A percentile compares a stretch with the other conserved stretches of the same genome.
Evolutionary conservation across 37 sponge, comb jelly and placozoan species (phyloP).

Genomic region (Lycopodina hypogea): DNA sequence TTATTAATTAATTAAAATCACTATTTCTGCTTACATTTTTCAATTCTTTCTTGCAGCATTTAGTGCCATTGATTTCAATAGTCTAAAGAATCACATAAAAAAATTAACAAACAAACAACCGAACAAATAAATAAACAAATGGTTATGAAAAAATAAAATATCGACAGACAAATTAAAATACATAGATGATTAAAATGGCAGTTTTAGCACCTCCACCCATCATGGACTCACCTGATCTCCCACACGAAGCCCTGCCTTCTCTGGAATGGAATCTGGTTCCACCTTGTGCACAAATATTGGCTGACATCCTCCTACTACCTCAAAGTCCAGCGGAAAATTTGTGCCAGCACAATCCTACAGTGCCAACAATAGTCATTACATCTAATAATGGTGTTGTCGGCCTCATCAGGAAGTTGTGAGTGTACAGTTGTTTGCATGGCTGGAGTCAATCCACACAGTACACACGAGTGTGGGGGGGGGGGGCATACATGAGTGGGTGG

Average conservation of each 20-base stretch:
- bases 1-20: too few relatives aligned
- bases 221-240: slow-evolving; percentile 65
- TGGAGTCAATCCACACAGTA: too few relatives aligned
- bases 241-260: slow-evolving; percentile 35
- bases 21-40: slow-evolving; percentile 36
- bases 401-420: too few relatives aligned
- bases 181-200: too few relatives aligned
- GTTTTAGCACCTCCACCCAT: background rate
- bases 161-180: too few relatives aligned
- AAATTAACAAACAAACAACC: background rate
- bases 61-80: slow-evolving; percentile 49
- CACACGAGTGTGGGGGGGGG: too few relatives aligned
- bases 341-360: slow-evolving; percentile 52
- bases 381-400: too few relatives aligned
- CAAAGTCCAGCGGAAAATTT: slow-evolving; percentile 59
- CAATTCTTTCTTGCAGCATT: slow-evolving; percentile 50
- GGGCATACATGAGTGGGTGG: too few relatives aligned
- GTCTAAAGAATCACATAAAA: slow-evolving; percentile 22
- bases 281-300: slow-evolving; percentile 49
- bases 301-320: slow-evolving; percentile 61
- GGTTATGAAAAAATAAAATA: too few relatives aligned
- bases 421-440: too few relatives aligned
- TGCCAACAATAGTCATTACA: background rate
- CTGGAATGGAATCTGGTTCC: slow-evolving; percentile 42
- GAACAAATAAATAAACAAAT: too few relatives aligned